Conservation (phyloP, 2,113 vertebrate species). For the Hypanus sabinus region DNA sequence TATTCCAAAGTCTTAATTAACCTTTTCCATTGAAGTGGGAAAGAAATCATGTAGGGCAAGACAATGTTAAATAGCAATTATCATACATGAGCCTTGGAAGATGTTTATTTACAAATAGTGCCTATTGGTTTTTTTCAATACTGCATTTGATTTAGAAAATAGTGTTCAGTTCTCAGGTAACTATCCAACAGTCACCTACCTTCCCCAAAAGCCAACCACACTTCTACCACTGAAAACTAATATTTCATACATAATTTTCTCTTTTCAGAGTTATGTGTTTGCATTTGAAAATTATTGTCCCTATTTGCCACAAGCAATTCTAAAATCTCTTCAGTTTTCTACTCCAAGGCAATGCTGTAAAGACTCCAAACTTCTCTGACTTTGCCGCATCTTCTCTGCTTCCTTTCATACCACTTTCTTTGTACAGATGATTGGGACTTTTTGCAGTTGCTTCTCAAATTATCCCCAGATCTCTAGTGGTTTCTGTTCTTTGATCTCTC, state of each 20-base stretch:
- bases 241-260: neutral
- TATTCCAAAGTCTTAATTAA: no score
- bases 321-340: neutral
- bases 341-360: neutral
- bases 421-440: neutral
- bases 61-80: no score
- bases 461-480: neutral
- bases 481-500: neutral
- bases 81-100: no score
- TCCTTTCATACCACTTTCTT: neutral
- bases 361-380: neutral
- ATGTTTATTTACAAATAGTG: neutral
- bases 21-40: neutral
- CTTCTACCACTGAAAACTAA: neutral
- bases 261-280: neutral
- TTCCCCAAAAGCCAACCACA: neutral
- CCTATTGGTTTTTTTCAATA: neutral
- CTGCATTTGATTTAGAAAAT: neutral
- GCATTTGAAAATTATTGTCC: neutral
- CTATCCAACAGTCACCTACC: neutral
- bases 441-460: neutral
- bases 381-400: neutral
- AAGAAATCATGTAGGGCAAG: neutral
- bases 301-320: neutral
- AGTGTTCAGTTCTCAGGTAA: neutral